phyloP scores from a whole-genome alignment of 2,888 invertebrate species.

The Ceraclea dissimilis region DNA sequence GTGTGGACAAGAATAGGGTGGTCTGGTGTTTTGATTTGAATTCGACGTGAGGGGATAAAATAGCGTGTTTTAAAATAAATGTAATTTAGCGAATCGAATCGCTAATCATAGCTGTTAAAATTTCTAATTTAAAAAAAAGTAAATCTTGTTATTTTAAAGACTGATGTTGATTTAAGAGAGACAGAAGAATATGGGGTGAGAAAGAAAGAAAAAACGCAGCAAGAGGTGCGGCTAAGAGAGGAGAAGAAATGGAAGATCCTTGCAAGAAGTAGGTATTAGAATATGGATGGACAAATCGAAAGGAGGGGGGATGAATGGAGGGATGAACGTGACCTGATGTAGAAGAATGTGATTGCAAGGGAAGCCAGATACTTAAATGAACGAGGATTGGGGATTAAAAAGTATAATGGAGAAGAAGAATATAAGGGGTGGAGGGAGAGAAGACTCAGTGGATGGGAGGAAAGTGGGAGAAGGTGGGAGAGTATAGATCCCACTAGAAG shows the following conservation, averaged over 20 bases:
- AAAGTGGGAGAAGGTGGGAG: background rate
- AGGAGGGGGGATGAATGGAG: background rate
- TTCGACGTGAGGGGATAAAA: too few relatives aligned
- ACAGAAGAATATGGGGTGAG: constrained; percentile 49
- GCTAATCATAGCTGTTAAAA: too few relatives aligned
- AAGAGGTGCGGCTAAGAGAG: background rate
- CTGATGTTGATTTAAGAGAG: constrained; percentile 65
- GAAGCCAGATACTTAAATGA: constrained; percentile 66
- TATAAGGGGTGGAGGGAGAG: background rate
- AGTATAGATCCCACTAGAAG: background rate
- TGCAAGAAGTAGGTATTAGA: background rate
- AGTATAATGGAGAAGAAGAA: constrained; percentile 47
- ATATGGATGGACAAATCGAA: background rate
- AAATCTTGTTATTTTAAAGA: constrained; percentile 58
- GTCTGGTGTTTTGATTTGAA: too few relatives aligned
- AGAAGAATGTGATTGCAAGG: constrained; percentile 64
- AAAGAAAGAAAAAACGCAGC: too few relatives aligned
- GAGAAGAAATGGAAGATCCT: background rate
- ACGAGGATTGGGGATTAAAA: constrained; percentile 65
- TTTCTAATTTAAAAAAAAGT: constrained; percentile 34
- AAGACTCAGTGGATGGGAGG: background rate
- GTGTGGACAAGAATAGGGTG: too few relatives aligned
- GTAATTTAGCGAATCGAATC: too few relatives aligned
- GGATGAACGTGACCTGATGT: constrained; percentile 56
- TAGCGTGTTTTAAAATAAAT: too few relatives aligned